These are phyloP conservation scores for Drosophila picticornis DNA, from an alignment of 2,888 invertebrate species.

Conservation along the genomic window DNA sequence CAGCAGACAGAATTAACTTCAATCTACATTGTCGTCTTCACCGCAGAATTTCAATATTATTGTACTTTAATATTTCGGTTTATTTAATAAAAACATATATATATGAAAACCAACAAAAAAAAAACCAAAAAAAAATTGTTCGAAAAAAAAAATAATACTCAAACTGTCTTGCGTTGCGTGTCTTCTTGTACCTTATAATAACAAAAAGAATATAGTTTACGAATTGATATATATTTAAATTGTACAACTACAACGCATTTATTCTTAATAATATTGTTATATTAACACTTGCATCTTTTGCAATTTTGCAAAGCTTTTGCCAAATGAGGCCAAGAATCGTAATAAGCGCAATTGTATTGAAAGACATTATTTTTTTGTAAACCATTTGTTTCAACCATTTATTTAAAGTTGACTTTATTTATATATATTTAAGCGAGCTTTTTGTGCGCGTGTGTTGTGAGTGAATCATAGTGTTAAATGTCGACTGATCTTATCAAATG, in stretches of 20 bases:
- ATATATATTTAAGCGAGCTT: slow-evolving; percentile 59
- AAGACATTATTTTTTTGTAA: slow-evolving; percentile 66
- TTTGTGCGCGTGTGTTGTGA: slow-evolving; percentile 43
- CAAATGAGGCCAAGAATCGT: slow-evolving; percentile 57
- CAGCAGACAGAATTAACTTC: slow-evolving; percentile 28
- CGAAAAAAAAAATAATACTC: slow-evolving; percentile 62
- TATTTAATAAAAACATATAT: slow-evolving; percentile 84
- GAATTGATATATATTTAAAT: slow-evolving; percentile 67
- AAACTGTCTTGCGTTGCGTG: slow-evolving; percentile 81
- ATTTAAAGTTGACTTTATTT: slow-evolving; percentile 65
- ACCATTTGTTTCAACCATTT: slow-evolving; percentile 49
- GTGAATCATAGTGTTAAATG: slow-evolving; percentile 46
- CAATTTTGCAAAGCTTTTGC: slow-evolving; percentile 53
- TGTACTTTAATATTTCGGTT: slow-evolving; percentile 85
- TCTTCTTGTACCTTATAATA: slow-evolving; percentile 70
- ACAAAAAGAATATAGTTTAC: slow-evolving; percentile 57
- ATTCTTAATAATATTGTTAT: slow-evolving; percentile 71
- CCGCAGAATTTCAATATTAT: slow-evolving; percentile 82
- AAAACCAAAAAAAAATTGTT: slow-evolving; percentile 57
- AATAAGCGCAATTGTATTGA: slow-evolving; percentile 65
- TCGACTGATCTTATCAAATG: slow-evolving; percentile 54
- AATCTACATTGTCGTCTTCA: slow-evolving; percentile 54
- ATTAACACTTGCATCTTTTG: slow-evolving; percentile 58
- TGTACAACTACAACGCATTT: slow-evolving; percentile 71
- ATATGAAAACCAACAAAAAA: slow-evolving; percentile 77